Evolutionary conservation across 2,888 invertebrate species (phyloP).

Genomic region (Eurytoma adleriae): DNA sequence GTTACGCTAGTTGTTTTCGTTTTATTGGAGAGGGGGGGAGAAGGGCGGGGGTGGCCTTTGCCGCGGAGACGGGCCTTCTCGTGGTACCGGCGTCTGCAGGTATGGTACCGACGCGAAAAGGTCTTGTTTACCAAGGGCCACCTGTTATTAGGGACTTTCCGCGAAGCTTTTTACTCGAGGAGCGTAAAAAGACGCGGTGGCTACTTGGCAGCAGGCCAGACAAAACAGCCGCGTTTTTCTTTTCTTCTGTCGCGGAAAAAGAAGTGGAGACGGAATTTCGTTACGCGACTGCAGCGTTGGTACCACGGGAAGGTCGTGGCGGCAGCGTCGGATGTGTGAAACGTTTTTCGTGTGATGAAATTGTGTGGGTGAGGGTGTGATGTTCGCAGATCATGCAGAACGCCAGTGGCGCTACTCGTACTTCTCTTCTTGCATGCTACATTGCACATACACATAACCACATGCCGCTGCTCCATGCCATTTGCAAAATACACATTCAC

Average conservation of each 20-base stretch:
- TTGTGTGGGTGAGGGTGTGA: constrained; percentile 27
- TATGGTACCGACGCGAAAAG: too few species aligned
- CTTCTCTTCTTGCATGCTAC: constrained; percentile 26
- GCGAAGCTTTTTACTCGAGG: too few species aligned
- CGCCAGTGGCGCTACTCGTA: constrained; percentile 21
- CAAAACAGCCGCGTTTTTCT: too few species aligned
- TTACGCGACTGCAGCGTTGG: constrained; percentile 7
- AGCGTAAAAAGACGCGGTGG: too few species aligned
- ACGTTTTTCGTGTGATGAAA: constrained; percentile 3
- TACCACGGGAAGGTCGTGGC: background rate
- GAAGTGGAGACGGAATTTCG: background rate
- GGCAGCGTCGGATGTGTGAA: background rate
- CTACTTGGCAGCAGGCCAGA: too few species aligned
- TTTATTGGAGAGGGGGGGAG: background rate
- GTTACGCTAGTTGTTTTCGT: background rate
- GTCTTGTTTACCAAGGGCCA: too few species aligned
- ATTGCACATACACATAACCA: constrained; percentile 9
- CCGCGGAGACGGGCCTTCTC: background rate
- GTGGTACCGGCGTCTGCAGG: too few species aligned
- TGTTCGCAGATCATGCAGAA: constrained; percentile 42
- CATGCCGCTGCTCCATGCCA: constrained; percentile 50
- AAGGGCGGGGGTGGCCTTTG: background rate
- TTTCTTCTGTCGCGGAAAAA: too few species aligned
- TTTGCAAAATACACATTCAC: constrained; percentile 10
- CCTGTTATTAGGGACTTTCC: too few species aligned